These are phyloP conservation scores for Chrysogorgia sp. DNA, from an alignment of 92 coral and sea anemone species.

Conservation along the genomic window DNA sequence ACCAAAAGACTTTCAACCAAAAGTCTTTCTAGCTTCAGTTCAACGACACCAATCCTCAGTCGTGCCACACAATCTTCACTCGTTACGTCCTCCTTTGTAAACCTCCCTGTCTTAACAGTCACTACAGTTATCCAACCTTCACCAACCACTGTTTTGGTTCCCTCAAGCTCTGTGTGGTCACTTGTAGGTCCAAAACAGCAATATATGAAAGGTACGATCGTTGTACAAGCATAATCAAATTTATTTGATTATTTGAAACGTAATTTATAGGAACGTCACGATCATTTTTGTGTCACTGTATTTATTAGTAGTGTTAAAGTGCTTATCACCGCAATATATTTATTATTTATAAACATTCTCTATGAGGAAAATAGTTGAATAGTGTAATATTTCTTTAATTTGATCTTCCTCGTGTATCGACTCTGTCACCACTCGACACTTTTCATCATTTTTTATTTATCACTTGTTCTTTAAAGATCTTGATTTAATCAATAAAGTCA, in stretches of 20 bases:
- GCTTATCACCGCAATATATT: no score
- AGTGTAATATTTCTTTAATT: no score
- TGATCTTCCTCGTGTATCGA: no score
- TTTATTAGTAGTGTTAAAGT: not conserved
- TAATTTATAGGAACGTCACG: not conserved
- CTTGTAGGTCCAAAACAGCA: no score
- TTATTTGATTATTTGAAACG: not conserved
- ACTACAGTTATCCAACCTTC: not conserved
- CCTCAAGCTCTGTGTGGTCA: not conserved
- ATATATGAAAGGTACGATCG: not conserved
- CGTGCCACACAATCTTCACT: not conserved
- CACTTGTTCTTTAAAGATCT: constrained; percentile 6
- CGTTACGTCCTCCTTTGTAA: not conserved
- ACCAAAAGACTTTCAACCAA: no score
- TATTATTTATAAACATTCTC: no score
- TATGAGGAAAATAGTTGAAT: no score
- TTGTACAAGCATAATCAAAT: not conserved
- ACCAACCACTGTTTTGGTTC: not conserved
- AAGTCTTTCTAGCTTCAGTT: no score
- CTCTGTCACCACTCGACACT: not conserved
- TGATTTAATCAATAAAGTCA: constrained; percentile 11
- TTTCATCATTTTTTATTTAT: not conserved
- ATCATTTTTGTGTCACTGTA: not conserved
- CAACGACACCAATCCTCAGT: no score
- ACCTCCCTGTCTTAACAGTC: not conserved